These are phyloP conservation scores for Lagria hirta DNA, from an alignment of 2,888 invertebrate genomes.

Conservation along the genomic window DNA sequence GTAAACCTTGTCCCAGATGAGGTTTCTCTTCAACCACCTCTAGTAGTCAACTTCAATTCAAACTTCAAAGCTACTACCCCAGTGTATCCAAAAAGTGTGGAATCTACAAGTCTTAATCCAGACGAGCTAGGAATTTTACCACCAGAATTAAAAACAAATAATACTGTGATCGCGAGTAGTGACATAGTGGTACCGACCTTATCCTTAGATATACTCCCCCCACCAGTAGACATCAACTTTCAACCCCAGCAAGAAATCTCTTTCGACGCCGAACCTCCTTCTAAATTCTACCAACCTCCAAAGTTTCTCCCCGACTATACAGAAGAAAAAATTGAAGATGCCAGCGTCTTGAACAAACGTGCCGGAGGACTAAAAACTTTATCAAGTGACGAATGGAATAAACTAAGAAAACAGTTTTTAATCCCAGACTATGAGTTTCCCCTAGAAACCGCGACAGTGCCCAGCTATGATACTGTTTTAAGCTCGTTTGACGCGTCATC, in stretches of 20 bases:
- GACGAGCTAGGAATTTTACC: slow-evolving; percentile 16
- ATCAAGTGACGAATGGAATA: slow-evolving; percentile 43
- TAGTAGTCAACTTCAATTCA: slow-evolving; percentile 34
- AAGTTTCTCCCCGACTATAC: slow-evolving; percentile 34
- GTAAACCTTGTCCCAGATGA: slow-evolving; percentile 7
- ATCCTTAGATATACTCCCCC: slow-evolving; percentile 22
- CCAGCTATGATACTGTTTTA: slow-evolving; percentile 49
- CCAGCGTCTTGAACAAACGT: not conserved
- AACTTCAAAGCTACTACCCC: slow-evolving; percentile 42
- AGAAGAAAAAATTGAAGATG: slow-evolving; percentile 7
- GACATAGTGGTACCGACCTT: slow-evolving; percentile 13
- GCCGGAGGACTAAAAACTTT: slow-evolving; percentile 36
- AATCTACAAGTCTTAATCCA: slow-evolving; percentile 33
- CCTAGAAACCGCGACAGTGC: slow-evolving; percentile 46
- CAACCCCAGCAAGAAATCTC: slow-evolving; percentile 2
- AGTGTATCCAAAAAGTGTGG: slow-evolving; percentile 41
- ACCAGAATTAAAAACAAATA: slow-evolving; percentile 5
- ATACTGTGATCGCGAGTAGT: not conserved
- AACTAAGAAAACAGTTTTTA: slow-evolving; percentile 46
- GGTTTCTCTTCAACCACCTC: not conserved
- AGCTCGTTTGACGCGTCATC: slow-evolving; percentile 49
- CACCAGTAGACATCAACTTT: slow-evolving; percentile 16
- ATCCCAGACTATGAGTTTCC: slow-evolving; percentile 55
- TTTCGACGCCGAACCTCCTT: slow-evolving; percentile 26
- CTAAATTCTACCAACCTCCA: slow-evolving; percentile 39